phyloP scores from a whole-genome alignment of 2,113 vertebrate genomes.

The Apus apus region DNA sequence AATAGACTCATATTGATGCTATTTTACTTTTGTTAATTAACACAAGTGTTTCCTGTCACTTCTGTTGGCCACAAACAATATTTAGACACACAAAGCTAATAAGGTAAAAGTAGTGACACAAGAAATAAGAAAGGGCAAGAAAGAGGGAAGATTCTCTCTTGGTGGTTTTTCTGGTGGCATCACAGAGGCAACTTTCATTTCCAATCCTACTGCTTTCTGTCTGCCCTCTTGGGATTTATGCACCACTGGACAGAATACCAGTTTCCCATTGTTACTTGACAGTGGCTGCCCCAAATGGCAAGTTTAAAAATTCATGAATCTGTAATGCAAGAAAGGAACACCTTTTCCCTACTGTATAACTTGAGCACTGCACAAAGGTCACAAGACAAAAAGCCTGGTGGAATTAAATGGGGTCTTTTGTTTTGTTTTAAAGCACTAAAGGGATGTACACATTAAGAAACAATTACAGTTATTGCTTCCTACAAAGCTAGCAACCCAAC shows the following conservation, averaged over 20 bases:
- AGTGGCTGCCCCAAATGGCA: background rate
- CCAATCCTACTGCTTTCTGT: background rate
- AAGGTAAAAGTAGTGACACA: background rate
- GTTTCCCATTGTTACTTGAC: background rate
- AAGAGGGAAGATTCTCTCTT: background rate
- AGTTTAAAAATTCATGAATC: constrained; percentile 21
- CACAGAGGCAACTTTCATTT: background rate
- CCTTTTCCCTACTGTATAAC: background rate
- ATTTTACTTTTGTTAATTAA: background rate
- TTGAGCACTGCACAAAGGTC: background rate
- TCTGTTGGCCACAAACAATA: background rate
- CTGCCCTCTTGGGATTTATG: background rate
- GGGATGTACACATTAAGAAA: background rate
- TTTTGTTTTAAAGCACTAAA: background rate
- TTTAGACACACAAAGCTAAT: background rate
- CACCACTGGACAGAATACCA: background rate
- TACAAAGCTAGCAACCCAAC: background rate
- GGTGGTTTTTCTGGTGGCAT: background rate
- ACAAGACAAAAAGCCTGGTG: background rate
- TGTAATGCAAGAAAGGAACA: background rate
- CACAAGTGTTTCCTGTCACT: background rate
- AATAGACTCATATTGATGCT: background rate
- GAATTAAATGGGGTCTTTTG: background rate
- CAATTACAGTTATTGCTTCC: background rate
- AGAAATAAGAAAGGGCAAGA: background rate